A percentile compares a stretch with the other conserved stretches of the same genome.
Conservation (phyloP, 2,888 invertebrate genomes). For the Amiota minor region DNA sequence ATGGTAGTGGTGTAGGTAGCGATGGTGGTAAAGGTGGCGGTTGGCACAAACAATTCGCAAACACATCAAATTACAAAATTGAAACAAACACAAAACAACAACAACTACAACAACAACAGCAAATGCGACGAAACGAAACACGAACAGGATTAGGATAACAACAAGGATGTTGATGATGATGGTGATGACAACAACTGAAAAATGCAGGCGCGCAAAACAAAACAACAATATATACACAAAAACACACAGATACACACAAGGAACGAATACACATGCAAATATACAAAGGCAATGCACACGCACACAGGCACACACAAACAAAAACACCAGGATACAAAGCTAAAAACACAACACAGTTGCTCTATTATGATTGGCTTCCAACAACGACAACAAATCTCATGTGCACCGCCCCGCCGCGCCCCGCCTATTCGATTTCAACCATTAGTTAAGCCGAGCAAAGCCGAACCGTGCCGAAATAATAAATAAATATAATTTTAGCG, state of each 20-base stretch:
- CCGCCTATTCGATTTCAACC: constrained; percentile 52
- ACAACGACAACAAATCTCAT: constrained; percentile 57
- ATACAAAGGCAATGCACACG: constrained; percentile 28
- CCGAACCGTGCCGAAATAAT: constrained; percentile 62
- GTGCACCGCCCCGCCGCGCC: constrained; percentile 48
- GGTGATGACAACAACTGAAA: constrained; percentile 32
- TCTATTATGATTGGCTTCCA: constrained; percentile 70
- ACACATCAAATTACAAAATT: constrained; percentile 70
- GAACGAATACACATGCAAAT: constrained; percentile 13
- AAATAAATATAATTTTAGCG: constrained; percentile 73
- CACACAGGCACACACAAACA: constrained; percentile 29
- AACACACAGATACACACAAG: constrained; percentile 17
- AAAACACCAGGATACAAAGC: constrained; percentile 23
- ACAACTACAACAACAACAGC: constrained; percentile 15
- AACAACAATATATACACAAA: constrained; percentile 53
- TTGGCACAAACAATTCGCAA: constrained; percentile 42
- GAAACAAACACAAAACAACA: constrained; percentile 54
- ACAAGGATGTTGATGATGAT: not conserved
- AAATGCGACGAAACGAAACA: constrained; percentile 33
- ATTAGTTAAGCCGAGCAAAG: not conserved
- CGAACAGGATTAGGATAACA: not conserved
- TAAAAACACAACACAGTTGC: constrained; percentile 45
- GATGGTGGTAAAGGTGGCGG: no score
- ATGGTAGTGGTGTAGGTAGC: no score
- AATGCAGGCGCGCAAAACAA: constrained; percentile 32